Base-by-base conservation (phyloP, 2,797 vertebrate genomes). In the Protosalanx chinensis region DNA sequence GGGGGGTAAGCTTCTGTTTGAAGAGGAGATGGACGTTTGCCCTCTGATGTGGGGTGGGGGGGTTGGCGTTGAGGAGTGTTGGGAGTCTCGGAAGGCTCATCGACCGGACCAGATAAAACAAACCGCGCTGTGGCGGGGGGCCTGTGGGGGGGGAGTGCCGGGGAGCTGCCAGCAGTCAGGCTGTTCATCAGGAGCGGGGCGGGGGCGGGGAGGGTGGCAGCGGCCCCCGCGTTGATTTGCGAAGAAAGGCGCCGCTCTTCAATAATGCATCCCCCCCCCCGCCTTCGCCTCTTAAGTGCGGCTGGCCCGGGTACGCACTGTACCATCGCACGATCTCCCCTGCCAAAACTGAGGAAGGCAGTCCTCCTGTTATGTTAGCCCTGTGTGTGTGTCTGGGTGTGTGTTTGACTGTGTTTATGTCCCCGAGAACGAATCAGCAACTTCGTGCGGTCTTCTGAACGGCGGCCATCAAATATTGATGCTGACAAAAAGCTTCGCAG, bases 251-350 rank as follows among this genome's bases (percentile, higher is more conserved):
- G 1, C 13, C n/a, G 30, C 56, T 83, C 89, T 74, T 90, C 69
- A 86, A 87, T 86, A 83, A 88, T 88, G 78, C 72, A 86, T 84
- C 78, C 41, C 72, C 81, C 79, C n/a, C n/a, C n/a, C n/a, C n/a
- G 71, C 78, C 62, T 77, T 57, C 37, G 70, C 69, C 70, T 76
- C 73, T 58, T 53, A 72, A 75, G 75, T 56, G 62, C 32, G 20
- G 72, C 49, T 75, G 71, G 70, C 73, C 69, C 76, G 76, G 84
- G 79, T 72, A 78, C 81, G 18, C 3, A 0, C 51, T 53, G 51
- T 53, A 53, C 75, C 86, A 84, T 80, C 72, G 73, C 70, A 46
- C 72, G 68, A 67, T 68, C 64, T 71, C 67, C 70, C 67, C 74
- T 56, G 75, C 65, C 30, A 61, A 62, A 62, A 70, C 1, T 18